These are phyloP conservation scores for Xestobium rufovillosum DNA, from an alignment of 2,888 invertebrate species.

Conservation along the genomic window DNA sequence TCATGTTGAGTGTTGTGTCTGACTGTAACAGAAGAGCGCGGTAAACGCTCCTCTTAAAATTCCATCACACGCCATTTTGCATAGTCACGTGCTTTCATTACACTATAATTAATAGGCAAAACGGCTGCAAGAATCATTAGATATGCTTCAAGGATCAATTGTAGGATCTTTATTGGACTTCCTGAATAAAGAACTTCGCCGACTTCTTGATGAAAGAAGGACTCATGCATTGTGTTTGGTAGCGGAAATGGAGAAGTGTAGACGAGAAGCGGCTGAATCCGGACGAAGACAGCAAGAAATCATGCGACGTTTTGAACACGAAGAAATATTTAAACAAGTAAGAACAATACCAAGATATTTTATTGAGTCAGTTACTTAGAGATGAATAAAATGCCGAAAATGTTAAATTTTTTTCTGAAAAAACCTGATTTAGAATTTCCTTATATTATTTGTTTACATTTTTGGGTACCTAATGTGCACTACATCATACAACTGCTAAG, in stretches of 20 bases:
- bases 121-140: slow-evolving; percentile 54
- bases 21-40: too few relatives aligned
- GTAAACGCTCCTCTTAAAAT: too few relatives aligned
- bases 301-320: slow-evolving; percentile 62
- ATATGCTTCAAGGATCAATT: slow-evolving; percentile 63
- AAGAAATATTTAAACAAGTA: slow-evolving; percentile 70
- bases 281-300: slow-evolving; percentile 72
- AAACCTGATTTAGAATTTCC: too few relatives aligned
- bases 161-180: slow-evolving; percentile 66
- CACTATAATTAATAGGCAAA: slow-evolving; percentile 41
- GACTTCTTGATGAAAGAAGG: slow-evolving; percentile 68
- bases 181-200: slow-evolving; percentile 68
- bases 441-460: too few relatives aligned
- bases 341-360: background rate
- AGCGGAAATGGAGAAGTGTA: slow-evolving; percentile 67
- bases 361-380: background rate
- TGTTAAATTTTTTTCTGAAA: too few relatives aligned
- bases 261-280: slow-evolving; percentile 73
- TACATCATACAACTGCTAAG: too few relatives aligned
- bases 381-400: background rate
- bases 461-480: background rate
- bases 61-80: background rate
- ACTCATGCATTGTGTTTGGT: slow-evolving; percentile 72
- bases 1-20: too few relatives aligned
- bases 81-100: background rate